These are phyloP conservation scores for Cossypha dichroa DNA, from an alignment of 2,797 vertebrate genomes.

Conservation along the genomic window DNA sequence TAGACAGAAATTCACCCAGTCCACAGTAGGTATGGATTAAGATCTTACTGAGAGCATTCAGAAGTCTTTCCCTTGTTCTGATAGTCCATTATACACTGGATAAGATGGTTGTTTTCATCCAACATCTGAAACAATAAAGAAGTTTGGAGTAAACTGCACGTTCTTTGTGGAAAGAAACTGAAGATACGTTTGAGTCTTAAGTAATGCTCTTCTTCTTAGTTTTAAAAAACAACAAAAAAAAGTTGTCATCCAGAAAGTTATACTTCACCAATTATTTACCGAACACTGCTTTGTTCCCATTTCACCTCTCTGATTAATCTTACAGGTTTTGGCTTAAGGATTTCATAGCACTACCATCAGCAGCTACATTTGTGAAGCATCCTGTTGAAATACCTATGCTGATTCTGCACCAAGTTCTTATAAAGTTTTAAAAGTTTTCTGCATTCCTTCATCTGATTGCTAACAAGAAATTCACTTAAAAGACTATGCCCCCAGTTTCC, in stretches of 20 bases:
- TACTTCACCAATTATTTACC: neutral
- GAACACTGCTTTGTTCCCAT: neutral
- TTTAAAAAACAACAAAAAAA: neutral
- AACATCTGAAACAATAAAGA: conserved; percentile 85
- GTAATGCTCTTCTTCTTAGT: neutral
- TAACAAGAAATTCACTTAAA: neutral
- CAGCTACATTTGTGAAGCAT: neutral
- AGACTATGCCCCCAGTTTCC: neutral
- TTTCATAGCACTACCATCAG: neutral
- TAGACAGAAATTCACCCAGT: neutral
- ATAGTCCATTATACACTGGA: conserved; percentile 99
- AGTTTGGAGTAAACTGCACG: neutral
- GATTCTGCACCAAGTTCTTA: neutral
- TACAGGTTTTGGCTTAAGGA: neutral
- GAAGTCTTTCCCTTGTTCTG: conserved; percentile 99
- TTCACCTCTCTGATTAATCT: neutral
- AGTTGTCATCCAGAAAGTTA: neutral
- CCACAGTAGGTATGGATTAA: conserved; percentile 28
- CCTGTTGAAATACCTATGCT: neutral
- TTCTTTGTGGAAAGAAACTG: neutral
- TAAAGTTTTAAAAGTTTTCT: neutral
- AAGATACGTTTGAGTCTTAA: neutral
- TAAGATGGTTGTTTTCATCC: conserved; percentile 99
- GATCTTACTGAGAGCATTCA: conserved; percentile 98
- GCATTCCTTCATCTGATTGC: neutral